phyloP scores from a whole-genome alignment of 2,888 invertebrate genomes.

The Xestia xanthographa region DNA sequence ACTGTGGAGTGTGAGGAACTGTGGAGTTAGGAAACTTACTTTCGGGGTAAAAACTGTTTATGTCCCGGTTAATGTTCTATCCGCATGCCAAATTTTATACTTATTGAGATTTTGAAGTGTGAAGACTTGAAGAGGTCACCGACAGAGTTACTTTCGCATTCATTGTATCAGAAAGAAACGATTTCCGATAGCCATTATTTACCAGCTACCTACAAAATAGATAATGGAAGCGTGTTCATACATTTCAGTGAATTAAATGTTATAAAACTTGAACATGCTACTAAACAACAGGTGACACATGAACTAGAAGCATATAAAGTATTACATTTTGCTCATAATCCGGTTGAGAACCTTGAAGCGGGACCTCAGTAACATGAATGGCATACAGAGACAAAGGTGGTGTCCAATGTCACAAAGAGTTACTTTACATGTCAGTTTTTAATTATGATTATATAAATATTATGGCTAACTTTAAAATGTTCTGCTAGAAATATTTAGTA shows the following conservation, averaged over 20 bases:
- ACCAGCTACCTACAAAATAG: background rate
- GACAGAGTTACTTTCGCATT: background rate
- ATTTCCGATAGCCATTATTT: background rate
- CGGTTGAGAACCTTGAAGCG: constrained; percentile 49
- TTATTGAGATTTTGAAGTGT: background rate
- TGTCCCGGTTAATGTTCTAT: background rate
- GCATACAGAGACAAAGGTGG: constrained; percentile 21
- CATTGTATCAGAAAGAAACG: background rate
- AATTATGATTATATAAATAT: background rate
- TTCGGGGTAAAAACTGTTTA: background rate
- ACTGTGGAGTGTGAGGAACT: no score
- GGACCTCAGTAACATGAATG: constrained; percentile 38
- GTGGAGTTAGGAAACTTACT: background rate
- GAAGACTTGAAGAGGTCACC: background rate
- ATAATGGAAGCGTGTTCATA: background rate
- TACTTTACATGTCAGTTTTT: background rate
- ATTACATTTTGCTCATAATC: constrained; percentile 40
- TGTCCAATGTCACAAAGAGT: constrained; percentile 38
- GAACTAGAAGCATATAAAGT: constrained; percentile 23
- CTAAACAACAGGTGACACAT: constrained; percentile 6
- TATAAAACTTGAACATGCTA: background rate
- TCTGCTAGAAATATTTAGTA: background rate
- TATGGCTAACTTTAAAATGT: background rate
- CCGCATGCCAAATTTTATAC: no score
- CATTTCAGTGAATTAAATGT: background rate